Conservation (phyloP, 2,888 invertebrate genomes). For the Autographa gamma region DNA sequence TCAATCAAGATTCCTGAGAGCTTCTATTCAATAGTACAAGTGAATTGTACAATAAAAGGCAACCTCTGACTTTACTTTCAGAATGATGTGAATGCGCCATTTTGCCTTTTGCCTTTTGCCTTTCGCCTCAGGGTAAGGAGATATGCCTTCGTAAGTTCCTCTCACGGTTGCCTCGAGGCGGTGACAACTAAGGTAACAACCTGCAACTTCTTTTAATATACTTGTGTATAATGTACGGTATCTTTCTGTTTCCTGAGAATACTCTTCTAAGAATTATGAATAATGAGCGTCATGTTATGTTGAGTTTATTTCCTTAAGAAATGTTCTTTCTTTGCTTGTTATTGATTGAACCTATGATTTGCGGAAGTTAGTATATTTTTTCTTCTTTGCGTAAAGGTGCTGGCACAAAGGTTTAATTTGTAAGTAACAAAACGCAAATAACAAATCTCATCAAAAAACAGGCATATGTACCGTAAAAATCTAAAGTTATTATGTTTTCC, state of each 20-base stretch:
- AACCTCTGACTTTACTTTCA: constrained; percentile 38
- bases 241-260: constrained; percentile 27
- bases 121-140: constrained; percentile 50
- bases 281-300: constrained; percentile 40
- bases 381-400: neutral
- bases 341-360: neutral
- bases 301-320: constrained; percentile 18
- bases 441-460: neutral
- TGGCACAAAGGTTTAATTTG: too few species aligned
- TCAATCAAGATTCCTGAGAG: constrained; percentile 54
- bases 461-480: neutral
- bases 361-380: neutral
- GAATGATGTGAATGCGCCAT: constrained; percentile 62
- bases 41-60: constrained; percentile 57
- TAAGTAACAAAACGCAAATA: too few species aligned
- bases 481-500: neutral
- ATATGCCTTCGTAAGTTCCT: constrained; percentile 43
- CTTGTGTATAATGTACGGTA: constrained; percentile 20
- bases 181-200: constrained; percentile 18
- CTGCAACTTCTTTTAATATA: constrained; percentile 32
- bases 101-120: constrained; percentile 39
- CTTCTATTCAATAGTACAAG: constrained; percentile 52
- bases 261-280: constrained; percentile 44
- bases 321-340: constrained; percentile 14
- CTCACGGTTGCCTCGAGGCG: constrained; percentile 49